Percentiles rank a stretch among this genome's conserved stretches.
phyloP scores from a whole-genome alignment of 2,113 vertebrate genomes.

The Paralichthys olivaceus region DNA sequence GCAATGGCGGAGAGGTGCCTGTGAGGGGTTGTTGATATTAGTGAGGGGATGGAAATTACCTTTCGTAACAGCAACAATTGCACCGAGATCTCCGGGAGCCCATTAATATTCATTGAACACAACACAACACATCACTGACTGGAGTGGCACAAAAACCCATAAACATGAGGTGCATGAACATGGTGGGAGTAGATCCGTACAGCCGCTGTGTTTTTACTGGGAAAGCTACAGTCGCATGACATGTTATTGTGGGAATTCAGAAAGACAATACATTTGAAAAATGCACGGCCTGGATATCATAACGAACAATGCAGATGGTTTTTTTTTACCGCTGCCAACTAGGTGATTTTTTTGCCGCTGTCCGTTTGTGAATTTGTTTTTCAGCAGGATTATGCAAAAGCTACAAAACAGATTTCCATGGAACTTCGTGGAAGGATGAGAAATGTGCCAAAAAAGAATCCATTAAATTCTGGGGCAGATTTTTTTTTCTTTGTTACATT shows the following conservation, averaged over 20 bases:
- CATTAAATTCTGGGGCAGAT: too few species aligned
- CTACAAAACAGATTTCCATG: too few species aligned
- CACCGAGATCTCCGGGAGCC: conserved; percentile 36
- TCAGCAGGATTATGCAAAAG: too few species aligned
- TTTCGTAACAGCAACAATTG: conserved; percentile 44
- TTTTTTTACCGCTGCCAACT: too few species aligned
- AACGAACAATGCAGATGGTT: too few species aligned
- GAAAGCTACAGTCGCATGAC: not conserved
- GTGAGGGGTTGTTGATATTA: conserved; percentile 39
- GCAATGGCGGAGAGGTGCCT: conserved; percentile 19
- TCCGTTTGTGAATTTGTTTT: too few species aligned
- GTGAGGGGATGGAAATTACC: conserved; percentile 52
- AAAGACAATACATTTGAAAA: too few species aligned
- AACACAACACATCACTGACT: conserved; percentile 28
- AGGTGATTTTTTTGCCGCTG: too few species aligned
- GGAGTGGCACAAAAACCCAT: not conserved
- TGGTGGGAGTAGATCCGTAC: not conserved
- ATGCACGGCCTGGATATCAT: too few species aligned
- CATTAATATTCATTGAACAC: conserved; percentile 69
- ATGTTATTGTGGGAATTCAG: not conserved
- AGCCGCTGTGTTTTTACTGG: not conserved
- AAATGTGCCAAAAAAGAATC: too few species aligned
- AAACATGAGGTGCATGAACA: conserved; percentile 18
- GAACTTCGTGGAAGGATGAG: too few species aligned
- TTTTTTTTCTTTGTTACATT: too few species aligned